Base-by-base conservation (phyloP, 2,797 vertebrate species). In the Enteromius afrohamiltoni region DNA sequence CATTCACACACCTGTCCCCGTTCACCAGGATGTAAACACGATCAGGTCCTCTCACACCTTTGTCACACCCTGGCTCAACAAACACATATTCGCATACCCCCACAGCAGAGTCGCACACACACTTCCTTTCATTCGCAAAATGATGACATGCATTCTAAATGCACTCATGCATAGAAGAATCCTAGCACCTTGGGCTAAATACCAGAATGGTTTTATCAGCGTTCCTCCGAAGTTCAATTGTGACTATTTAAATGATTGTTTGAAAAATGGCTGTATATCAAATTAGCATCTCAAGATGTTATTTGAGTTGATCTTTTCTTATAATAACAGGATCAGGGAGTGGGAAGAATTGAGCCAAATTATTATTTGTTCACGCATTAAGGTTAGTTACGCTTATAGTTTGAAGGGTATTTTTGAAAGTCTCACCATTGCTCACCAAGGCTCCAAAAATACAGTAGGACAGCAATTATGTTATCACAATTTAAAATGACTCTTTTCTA, bases 21-120 rank as follows among this genome's bases (percentile, higher is more conserved):
- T 71, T 78, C 77, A 86, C 89, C 89, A 91, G 90, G 90, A 90
- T 91, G 83, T 89, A 86, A 86, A 87, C 83, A 88, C 47, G 62
- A 60, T 77, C 83, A 87, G 83, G 86, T 87, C 87, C 86, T 86
- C 76, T 62, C 85, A 89, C 85, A 83, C 88, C 87, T 82, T 68
- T 45, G 86, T 85, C 84, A 83, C 89, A 85, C 88, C 85, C 70
- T 75, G 82, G 31, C 76, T 87, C 53, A 29, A 88, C 88, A 91
- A 91, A 91, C 65, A 86, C 55, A 75, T 23, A 31, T 49, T 73
- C 49, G 19, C 26, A 82, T 51, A 65, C 34, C 64, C 47, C 45
- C 40, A 37, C 37, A 78, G 14, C 45, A 14, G 37, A 71, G 40
- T 76, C 1, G 13, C 14, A 13, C 58, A 60, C 47, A 67, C 42